Evolutionary conservation across 1,140 invertebrate species (phyloP).

Genomic region (Hormaphis cornu): DNA sequence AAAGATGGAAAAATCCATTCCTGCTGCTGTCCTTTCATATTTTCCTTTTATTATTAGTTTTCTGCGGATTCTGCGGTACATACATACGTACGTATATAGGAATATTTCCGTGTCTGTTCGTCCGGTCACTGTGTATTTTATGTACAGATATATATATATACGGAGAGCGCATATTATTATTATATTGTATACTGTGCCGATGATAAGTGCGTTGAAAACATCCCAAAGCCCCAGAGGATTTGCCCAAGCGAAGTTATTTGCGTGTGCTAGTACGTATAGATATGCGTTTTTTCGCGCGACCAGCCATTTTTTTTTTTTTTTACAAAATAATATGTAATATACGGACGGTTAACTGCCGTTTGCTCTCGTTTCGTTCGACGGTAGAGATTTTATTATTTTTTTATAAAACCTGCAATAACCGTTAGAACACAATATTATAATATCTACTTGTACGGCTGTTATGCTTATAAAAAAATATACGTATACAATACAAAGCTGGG

Average conservation of each 20-base stretch:
- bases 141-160: background rate
- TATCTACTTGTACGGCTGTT: too few species aligned
- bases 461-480: too few species aligned
- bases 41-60: constrained; percentile 26
- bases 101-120: constrained; percentile 3
- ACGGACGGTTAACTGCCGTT: too few species aligned
- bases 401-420: too few species aligned
- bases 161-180: background rate
- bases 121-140: background rate
- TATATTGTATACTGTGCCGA: background rate
- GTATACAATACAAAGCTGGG: too few species aligned
- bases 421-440: too few species aligned
- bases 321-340: too few species aligned
- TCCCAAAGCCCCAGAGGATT: background rate
- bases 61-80: background rate
- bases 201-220: constrained; percentile 2
- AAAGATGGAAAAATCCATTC: constrained; percentile 14
- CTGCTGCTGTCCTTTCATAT: constrained; percentile 13
- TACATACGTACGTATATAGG: too few species aligned
- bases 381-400: too few species aligned
- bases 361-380: too few species aligned
- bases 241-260: background rate
- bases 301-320: too few species aligned
- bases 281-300: too few species aligned
- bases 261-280: background rate